Evolutionary conservation across 2,113 vertebrate species (phyloP).

Genomic region (Bubalus kerabau): DNA sequence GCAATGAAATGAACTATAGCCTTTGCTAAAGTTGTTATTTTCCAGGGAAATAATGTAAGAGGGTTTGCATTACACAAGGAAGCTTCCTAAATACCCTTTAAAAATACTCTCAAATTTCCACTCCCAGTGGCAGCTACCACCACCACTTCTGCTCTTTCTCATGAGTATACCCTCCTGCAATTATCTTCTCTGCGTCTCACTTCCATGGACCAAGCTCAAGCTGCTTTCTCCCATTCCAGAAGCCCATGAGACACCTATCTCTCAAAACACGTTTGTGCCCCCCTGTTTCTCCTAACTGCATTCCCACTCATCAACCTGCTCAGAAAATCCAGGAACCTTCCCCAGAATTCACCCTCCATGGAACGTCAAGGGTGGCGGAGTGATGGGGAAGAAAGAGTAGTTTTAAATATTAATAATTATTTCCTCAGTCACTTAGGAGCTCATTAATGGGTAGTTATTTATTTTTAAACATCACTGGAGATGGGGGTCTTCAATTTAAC

Average conservation of each 20-base stretch:
- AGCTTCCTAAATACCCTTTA: neutral
- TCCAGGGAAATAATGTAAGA: neutral
- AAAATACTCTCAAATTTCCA: neutral
- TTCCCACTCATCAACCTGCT: neutral
- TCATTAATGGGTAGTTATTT: neutral
- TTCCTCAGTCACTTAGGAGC: neutral
- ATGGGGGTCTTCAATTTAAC: neutral
- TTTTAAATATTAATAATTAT: neutral
- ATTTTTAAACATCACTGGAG: neutral
- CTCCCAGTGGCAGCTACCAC: neutral
- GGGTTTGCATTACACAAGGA: neutral
- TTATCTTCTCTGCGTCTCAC: neutral
- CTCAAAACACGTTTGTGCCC: neutral
- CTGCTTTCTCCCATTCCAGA: neutral
- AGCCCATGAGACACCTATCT: too few species aligned
- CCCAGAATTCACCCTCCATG: neutral
- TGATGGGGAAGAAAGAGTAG: neutral
- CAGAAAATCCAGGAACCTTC: neutral
- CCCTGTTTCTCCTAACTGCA: neutral
- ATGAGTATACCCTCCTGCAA: neutral
- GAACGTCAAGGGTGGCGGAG: neutral
- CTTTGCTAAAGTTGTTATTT: conserved; percentile 6
- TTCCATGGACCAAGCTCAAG: neutral
- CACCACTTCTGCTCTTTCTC: neutral
- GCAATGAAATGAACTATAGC: neutral